A percentile compares a stretch with the other conserved stretches of the same genome.
Conservation (phyloP, 2,888 invertebrate species). For the Matsumyia berberina region DNA sequence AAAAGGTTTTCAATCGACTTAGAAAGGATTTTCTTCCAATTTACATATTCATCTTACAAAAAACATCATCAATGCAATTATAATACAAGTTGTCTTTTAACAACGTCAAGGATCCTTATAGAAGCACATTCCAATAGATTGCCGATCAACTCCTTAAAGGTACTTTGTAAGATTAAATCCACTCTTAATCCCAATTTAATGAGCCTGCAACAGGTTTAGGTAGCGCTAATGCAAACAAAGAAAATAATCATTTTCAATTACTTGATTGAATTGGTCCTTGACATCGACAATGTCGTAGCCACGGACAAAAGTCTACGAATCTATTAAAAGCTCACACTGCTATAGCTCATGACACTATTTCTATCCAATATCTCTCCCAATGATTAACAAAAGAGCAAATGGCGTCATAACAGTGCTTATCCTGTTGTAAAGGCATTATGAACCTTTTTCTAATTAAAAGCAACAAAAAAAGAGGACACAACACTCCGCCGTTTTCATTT, state of each 20-base stretch:
- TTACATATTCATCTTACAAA: not conserved
- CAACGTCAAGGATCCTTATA: not conserved
- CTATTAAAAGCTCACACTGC: conserved; percentile 2
- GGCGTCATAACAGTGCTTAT: conserved; percentile 3
- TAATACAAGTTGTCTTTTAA: too few species aligned
- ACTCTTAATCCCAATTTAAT: conserved; percentile 41
- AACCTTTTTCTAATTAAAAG: conserved; percentile 64
- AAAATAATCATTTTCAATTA: conserved; percentile 64
- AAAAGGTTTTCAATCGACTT: too few species aligned
- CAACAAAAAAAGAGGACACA: conserved; percentile 20
- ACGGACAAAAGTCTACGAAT: conserved; percentile 22
- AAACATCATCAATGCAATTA: not conserved
- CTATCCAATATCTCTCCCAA: not conserved
- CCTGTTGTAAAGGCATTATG: conserved; percentile 9
- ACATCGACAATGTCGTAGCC: conserved; percentile 35
- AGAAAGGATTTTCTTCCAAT: too few species aligned
- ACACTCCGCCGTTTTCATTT: conserved; percentile 2
- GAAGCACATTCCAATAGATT: not conserved
- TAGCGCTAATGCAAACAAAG: conserved; percentile 27
- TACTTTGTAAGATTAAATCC: not conserved
- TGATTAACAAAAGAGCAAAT: conserved; percentile 1
- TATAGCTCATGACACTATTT: conserved; percentile 35
- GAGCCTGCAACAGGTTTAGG: conserved; percentile 18
- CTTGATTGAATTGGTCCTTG: conserved; percentile 62
- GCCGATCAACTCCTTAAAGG: not conserved